Percentiles rank a stretch among this genome's conserved stretches.
Evolutionary conservation across 2,888 invertebrate genomes (phyloP).

Genomic region (Cryptophagus acutangulus): DNA sequence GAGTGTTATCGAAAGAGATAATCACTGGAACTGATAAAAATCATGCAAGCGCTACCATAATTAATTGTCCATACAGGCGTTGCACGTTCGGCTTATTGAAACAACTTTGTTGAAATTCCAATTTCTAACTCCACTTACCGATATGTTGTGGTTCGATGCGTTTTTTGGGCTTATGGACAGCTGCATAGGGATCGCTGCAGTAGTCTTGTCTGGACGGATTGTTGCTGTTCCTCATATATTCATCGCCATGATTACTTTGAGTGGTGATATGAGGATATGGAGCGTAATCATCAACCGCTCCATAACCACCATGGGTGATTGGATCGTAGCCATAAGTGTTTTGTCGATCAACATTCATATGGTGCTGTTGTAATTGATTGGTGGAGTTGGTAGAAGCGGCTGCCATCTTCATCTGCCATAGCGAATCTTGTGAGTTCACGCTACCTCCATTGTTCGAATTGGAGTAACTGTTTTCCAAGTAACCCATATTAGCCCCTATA

Average conservation of each 20-base stretch:
- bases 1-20: no score
- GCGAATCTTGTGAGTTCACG: slow-evolving; percentile 88
- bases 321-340: slow-evolving; percentile 62
- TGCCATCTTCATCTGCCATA: slow-evolving; percentile 92
- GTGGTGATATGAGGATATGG: slow-evolving; percentile 75
- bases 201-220: slow-evolving; percentile 83
- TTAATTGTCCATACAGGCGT: no score
- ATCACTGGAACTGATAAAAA: no score
- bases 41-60: no score
- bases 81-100: not conserved
- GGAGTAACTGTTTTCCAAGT: slow-evolving; percentile 87
- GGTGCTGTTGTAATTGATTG: slow-evolving; percentile 54
- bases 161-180: slow-evolving; percentile 87
- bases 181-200: slow-evolving; percentile 82
- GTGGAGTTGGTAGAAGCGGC: slow-evolving; percentile 67
- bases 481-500: slow-evolving; percentile 81
- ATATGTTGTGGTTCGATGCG: slow-evolving; percentile 81
- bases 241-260: slow-evolving; percentile 61
- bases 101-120: no score
- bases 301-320: slow-evolving; percentile 76
- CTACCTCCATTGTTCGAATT: slow-evolving; percentile 94
- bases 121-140: no score
- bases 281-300: slow-evolving; percentile 77
- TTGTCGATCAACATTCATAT: slow-evolving; percentile 61
- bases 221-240: slow-evolving; percentile 71